Conservation (phyloP, 2,113 vertebrate genomes). For the Nyctibius bracteatus region DNA sequence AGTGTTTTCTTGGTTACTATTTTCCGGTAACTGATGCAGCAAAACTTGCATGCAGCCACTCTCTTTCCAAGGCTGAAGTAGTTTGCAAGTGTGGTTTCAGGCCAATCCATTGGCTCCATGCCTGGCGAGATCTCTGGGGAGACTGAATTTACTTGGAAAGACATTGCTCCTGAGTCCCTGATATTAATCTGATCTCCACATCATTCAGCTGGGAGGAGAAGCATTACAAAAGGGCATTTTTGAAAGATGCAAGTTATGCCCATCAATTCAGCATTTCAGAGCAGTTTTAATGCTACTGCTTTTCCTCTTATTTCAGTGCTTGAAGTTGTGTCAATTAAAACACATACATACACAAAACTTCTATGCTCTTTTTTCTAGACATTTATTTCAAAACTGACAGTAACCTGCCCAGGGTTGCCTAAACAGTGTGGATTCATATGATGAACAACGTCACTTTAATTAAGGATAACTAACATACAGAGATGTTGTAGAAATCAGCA, state of each 20-base stretch:
- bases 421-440: background rate
- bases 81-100: background rate
- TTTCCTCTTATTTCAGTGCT: background rate
- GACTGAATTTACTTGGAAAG: background rate
- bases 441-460: background rate
- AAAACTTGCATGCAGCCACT: background rate
- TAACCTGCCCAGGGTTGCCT: background rate
- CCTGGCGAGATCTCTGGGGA: background rate
- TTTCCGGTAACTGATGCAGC: too few relatives aligned
- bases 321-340: background rate
- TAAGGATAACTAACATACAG: background rate
- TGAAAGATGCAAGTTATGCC: accelerated
- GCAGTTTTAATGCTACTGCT: accelerated
- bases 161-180: accelerated
- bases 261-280: background rate
- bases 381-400: background rate
- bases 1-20: too few relatives aligned
- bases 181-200: background rate
- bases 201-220: background rate
- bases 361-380: background rate
- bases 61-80: background rate
- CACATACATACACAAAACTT: background rate
- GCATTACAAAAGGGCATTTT: background rate
- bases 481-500: background rate
- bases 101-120: accelerated